Conservation (phyloP, 2,113 vertebrate genomes). For the Solea senegalensis region DNA sequence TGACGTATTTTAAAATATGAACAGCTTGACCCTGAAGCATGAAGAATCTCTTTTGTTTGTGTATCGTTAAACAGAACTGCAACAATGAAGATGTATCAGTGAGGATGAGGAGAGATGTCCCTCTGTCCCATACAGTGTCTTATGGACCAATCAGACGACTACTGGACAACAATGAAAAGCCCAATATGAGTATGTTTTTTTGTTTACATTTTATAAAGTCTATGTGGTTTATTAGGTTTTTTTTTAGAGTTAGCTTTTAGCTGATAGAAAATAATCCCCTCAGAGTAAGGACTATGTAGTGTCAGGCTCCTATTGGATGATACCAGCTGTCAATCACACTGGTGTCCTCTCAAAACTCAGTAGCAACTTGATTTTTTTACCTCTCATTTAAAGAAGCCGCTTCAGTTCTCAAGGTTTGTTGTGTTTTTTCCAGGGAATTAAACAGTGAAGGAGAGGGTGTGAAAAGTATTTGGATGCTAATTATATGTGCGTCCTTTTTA, state of each 20-base stretch:
- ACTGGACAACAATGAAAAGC: conserved; percentile 44
- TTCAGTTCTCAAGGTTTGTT: no score
- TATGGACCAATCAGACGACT: conserved; percentile 79
- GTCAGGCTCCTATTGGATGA: no score
- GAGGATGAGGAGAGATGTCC: conserved; percentile 72
- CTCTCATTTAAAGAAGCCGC: no score
- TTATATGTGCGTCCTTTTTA: not conserved
- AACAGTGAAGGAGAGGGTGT: not conserved
- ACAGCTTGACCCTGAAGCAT: not conserved
- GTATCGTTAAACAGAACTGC: conserved; percentile 75
- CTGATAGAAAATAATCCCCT: no score
- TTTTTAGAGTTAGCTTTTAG: not conserved
- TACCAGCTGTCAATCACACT: no score
- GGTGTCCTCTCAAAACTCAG: no score
- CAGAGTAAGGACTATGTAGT: no score
- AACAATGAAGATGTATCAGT: conserved; percentile 63
- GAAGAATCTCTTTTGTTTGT: not conserved
- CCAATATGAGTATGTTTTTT: conserved; percentile 60
- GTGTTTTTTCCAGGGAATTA: no score
- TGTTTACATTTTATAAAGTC: not conserved
- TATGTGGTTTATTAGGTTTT: not conserved
- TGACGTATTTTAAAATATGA: conserved; percentile 25
- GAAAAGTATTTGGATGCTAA: conserved; percentile 1
- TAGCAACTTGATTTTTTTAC: no score
- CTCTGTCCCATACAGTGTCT: conserved; percentile 73